Percentiles rank a stretch among this genome's conserved stretches.
Evolutionary conservation across 2,797 vertebrate genomes (phyloP).

Genomic region (Chaetodon trifasciatus): DNA sequence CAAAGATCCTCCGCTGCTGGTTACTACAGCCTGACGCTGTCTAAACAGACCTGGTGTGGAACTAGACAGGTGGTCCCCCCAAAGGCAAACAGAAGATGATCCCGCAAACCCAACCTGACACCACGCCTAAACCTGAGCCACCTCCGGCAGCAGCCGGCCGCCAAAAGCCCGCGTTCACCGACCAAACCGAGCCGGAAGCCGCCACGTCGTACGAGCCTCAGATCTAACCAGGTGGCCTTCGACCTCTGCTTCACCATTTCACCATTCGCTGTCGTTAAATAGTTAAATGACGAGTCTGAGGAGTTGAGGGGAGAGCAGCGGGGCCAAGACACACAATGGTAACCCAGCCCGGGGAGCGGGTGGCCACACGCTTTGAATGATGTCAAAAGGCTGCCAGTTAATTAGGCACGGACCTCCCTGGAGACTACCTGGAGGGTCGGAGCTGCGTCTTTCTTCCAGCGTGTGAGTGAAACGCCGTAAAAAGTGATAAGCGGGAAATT

Average conservation of each 20-base stretch:
- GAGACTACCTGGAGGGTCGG: slow-evolving; percentile 82
- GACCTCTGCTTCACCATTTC: slow-evolving; percentile 27
- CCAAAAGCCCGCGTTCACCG: neutral
- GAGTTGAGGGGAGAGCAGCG: slow-evolving; percentile 36
- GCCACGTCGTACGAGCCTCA: slow-evolving; percentile 23
- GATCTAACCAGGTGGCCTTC: slow-evolving; percentile 69
- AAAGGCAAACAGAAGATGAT: slow-evolving; percentile 65
- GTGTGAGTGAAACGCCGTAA: slow-evolving; percentile 35
- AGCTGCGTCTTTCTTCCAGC: slow-evolving; percentile 39
- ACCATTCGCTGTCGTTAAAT: slow-evolving; percentile 46
- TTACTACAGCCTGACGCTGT: slow-evolving; percentile 44
- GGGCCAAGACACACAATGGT: slow-evolving; percentile 75
- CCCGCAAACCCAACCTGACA: slow-evolving; percentile 60
- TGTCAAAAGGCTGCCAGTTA: slow-evolving; percentile 78
- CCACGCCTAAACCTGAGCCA: slow-evolving; percentile 50
- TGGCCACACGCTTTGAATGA: slow-evolving; percentile 65
- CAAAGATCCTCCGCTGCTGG: slow-evolving; percentile 61
- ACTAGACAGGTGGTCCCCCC: slow-evolving; percentile 75
- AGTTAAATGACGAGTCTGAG: slow-evolving; percentile 55
- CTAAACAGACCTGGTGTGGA: slow-evolving; percentile 54
- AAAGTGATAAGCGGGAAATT: slow-evolving; percentile 62
- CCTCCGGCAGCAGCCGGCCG: slow-evolving; percentile 46
- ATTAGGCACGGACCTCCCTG: slow-evolving; percentile 83
- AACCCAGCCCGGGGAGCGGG: slow-evolving; percentile 59
- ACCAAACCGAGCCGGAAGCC: slow-evolving; percentile 30